phyloP scores from a whole-genome alignment of 2,113 vertebrate genomes.

The Rissa tridactyla region DNA sequence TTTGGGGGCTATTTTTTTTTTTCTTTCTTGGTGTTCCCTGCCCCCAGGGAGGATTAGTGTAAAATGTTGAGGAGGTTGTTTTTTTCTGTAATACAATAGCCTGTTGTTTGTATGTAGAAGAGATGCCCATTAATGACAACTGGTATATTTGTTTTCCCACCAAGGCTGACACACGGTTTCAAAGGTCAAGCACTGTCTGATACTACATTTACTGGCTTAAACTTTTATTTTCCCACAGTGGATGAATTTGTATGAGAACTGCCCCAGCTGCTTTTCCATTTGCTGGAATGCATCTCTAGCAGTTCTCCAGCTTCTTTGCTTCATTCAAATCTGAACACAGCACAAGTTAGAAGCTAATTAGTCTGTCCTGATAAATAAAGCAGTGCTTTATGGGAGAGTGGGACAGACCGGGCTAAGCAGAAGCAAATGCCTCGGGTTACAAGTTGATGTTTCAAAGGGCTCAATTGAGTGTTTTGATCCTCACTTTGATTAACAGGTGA shows the following conservation, averaged over 20 bases:
- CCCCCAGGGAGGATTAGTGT: background rate
- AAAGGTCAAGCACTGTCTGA: constrained; percentile 74
- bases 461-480: background rate
- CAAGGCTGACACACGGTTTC: constrained; percentile 66
- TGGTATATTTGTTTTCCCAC: constrained; percentile 81
- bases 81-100: constrained; percentile 58
- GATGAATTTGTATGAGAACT: constrained; percentile 50
- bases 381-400: background rate
- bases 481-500: background rate
- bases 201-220: constrained; percentile 64
- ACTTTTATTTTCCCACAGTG: constrained; percentile 68
- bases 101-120: constrained; percentile 60
- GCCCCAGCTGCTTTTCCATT: constrained; percentile 58
- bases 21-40: too few species aligned
- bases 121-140: constrained; percentile 55
- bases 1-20: background rate
- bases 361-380: background rate
- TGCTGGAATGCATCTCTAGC: constrained; percentile 51
- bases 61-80: constrained; percentile 1
- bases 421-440: background rate
- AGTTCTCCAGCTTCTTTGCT: constrained; percentile 42
- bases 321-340: constrained; percentile 15
- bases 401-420: background rate
- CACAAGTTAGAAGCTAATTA: constrained; percentile 28
- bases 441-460: background rate